These are phyloP conservation scores for Invenusta paracnida DNA, from an alignment of 2,888 invertebrate species.

Conservation along the genomic window DNA sequence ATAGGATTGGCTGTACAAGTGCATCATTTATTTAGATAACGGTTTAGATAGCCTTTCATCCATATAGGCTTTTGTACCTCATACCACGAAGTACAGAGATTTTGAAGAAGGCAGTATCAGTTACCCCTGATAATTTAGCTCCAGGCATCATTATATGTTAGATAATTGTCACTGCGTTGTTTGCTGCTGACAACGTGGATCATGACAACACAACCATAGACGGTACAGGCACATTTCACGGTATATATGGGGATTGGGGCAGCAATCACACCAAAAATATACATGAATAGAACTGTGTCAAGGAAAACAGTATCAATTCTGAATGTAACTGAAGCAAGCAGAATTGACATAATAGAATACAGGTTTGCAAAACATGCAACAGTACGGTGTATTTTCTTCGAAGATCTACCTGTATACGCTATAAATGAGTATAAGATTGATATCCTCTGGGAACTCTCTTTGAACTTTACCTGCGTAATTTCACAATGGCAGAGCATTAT, in stretches of 20 bases:
- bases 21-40: constrained; percentile 48
- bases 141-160: constrained; percentile 42
- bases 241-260: constrained; percentile 50
- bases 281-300: constrained; percentile 36
- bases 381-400: constrained; percentile 16
- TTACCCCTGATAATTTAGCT: constrained; percentile 40
- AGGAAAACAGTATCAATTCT: constrained; percentile 40
- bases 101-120: constrained; percentile 42
- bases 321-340: constrained; percentile 39
- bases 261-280: constrained; percentile 46
- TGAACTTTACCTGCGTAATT: neutral
- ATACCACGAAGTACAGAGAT: constrained; percentile 47
- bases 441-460: constrained; percentile 41
- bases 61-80: constrained; percentile 48
- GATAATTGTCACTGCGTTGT: constrained; percentile 46
- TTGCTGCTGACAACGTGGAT: constrained; percentile 50
- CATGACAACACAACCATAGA: constrained; percentile 49
- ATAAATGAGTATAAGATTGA: constrained; percentile 39
- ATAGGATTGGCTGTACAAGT: constrained; percentile 48
- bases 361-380: constrained; percentile 35
- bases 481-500: constrained; percentile 46
- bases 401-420: constrained; percentile 19
- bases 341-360: constrained; percentile 44
- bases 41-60: constrained; percentile 48
- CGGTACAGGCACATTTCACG: constrained; percentile 48